phyloP scores from a whole-genome alignment of 1,140 invertebrate species.

The Nilaparvata lugens region DNA sequence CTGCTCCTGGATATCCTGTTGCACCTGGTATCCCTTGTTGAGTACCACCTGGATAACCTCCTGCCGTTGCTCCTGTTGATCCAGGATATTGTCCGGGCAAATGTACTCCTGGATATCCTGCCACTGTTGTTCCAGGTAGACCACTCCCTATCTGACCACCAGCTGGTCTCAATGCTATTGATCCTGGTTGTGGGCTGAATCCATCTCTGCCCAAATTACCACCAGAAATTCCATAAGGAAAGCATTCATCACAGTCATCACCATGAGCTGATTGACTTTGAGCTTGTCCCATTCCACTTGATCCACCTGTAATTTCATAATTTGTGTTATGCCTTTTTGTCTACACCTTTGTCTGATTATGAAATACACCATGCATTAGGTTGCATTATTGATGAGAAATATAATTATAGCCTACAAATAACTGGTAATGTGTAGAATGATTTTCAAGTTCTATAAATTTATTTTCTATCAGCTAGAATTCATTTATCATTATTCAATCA shows the following conservation, averaged over 20 bases:
- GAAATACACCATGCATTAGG: too few species aligned
- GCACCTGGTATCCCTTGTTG: slow-evolving; percentile 11
- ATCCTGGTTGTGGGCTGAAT: slow-evolving; percentile 5
- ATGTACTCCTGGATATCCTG: neutral
- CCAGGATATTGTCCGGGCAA: slow-evolving; percentile 20
- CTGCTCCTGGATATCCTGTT: slow-evolving; percentile 9
- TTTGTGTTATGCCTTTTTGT: too few species aligned
- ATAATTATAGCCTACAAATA: too few species aligned
- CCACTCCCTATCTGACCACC: slow-evolving; percentile 10
- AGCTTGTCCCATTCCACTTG: slow-evolving; percentile 96
- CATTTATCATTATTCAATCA: too few species aligned
- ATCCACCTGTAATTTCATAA: slow-evolving; percentile 60
- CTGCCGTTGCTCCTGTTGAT: slow-evolving; percentile 13
- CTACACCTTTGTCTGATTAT: too few species aligned
- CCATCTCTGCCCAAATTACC: slow-evolving; percentile 16
- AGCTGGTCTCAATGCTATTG: slow-evolving; percentile 1
- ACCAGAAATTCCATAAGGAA: slow-evolving; percentile 9
- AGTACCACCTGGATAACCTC: neutral
- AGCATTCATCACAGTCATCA: slow-evolving; percentile 37
- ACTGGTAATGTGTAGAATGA: too few species aligned
- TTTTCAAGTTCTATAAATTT: too few species aligned
- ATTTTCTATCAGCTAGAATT: too few species aligned
- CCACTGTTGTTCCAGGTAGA: slow-evolving; percentile 9
- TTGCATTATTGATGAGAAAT: too few species aligned
- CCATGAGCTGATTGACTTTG: slow-evolving; percentile 52